Percentiles rank a stretch among this genome's conserved stretches.
Evolutionary conservation across 1,140 invertebrate genomes (phyloP).

Genomic region (Periplaneta americana): DNA sequence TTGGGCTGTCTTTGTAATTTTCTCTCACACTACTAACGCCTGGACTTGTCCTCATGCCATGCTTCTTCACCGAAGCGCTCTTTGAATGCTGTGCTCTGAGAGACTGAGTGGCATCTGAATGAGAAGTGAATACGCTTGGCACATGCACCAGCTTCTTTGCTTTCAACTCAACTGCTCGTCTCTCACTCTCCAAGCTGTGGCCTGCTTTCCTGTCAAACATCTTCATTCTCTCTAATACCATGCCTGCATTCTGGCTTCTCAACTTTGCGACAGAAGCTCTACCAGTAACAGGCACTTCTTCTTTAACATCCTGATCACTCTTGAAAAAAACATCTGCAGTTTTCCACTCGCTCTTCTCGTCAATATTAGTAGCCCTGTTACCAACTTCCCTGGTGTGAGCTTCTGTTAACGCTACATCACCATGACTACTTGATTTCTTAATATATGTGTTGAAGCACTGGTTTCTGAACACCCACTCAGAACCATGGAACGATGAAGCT

Average conservation of each 20-base stretch:
- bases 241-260: conserved; percentile 57
- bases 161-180: background rate
- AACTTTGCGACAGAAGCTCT: conserved; percentile 55
- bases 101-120: background rate
- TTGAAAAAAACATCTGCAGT: conserved; percentile 37
- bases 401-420: background rate
- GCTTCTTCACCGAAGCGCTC: background rate
- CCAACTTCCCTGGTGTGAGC: background rate
- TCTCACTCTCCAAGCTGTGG: background rate
- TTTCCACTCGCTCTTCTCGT: conserved; percentile 33
- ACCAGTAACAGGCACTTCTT: conserved; percentile 35
- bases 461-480: conserved; percentile 13
- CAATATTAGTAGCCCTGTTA: background rate
- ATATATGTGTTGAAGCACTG: conserved; percentile 18
- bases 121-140: background rate
- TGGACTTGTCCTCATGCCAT: background rate
- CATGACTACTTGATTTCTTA: conserved; percentile 1
- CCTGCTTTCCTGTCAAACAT: conserved; percentile 49
- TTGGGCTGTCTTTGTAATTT: conserved; percentile 4
- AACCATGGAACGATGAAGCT: conserved; percentile 12
- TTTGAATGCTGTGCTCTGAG: background rate
- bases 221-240: conserved; percentile 59
- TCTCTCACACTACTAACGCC: background rate
- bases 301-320: conserved; percentile 21
- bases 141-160: background rate